Evolutionary conservation across 2,888 invertebrate species (phyloP), one percentile per base, ranked within the genome.

Genomic region (Sycophila texana): DNA sequence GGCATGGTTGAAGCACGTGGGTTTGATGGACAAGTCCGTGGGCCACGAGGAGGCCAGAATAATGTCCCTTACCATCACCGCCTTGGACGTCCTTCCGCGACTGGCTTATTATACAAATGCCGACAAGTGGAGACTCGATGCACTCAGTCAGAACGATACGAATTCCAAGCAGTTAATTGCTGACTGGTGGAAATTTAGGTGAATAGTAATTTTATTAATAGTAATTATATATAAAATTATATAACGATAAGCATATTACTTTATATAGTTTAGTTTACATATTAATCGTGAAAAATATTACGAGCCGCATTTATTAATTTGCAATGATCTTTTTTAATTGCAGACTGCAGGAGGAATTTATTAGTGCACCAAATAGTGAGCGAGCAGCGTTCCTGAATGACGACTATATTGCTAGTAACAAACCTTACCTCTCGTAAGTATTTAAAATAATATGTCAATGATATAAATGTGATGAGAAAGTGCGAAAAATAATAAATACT

Each of bases 161-260:
- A 79, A 85, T 57, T 47, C 86, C 0, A 61, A 83, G 1, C 80
- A 86, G 22, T 77, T 89, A 39, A 39, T 84, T 13, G 75, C 84
- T n/a, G 85, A 86, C 49, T 89, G 89, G 89, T 89, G 89, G 89
- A 74, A 85, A 72, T 82, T 86, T 74, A 88, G 89, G 89, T 89
- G 84, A 47, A 30, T 18, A n/a, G 61, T 68, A 22, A 78, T 30
- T 30, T n/a, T n/a, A n/a, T n/a, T n/a, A n/a, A n/a, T n/a, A n/a
- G n/a, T n/a, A n/a, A n/a, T n/a, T n/a, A n/a, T n/a, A n/a, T n/a
- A n/a, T n/a, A n/a, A n/a, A n/a, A n/a, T n/a, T n/a, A n/a, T n/a
- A n/a, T n/a, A n/a, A n/a, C n/a, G n/a, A n/a, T n/a, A n/a, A n/a
- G n/a, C n/a, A n/a, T n/a, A n/a, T n/a, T n/a, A n/a, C n/a, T n/a